A percentile compares a stretch with the other conserved stretches of the same genome.
Evolutionary conservation across 92 coral and sea anemone species (phyloP).

Genomic region (Palythoa grandis): DNA sequence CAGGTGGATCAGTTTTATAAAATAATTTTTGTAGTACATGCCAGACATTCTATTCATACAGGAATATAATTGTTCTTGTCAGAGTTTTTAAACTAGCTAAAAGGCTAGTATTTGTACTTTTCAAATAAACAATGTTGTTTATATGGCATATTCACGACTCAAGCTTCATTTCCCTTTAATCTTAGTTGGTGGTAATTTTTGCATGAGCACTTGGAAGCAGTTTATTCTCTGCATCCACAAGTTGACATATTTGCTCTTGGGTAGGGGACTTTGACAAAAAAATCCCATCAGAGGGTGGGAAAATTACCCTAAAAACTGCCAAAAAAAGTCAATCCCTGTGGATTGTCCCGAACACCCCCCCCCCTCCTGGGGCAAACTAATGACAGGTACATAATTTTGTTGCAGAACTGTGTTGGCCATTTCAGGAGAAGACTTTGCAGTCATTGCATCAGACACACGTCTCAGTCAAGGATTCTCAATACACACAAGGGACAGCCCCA

Average conservation of each 20-base stretch:
- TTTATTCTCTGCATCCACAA: not conserved
- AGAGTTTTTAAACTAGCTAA: too few species aligned
- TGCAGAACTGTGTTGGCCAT: conserved; percentile 90
- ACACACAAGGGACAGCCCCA: conserved; percentile 92
- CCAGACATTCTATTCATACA: not conserved
- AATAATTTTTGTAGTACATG: not conserved
- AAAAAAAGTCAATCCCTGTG: not conserved
- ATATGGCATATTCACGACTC: too few species aligned
- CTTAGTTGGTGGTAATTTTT: too few species aligned
- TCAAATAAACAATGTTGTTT: not conserved
- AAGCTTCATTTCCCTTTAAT: too few species aligned
- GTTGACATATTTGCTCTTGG: not conserved
- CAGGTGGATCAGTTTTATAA: not conserved
- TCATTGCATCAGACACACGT: conserved; percentile 95
- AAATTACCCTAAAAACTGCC: not conserved
- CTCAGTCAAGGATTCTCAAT: conserved; percentile 98
- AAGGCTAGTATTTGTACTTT: not conserved
- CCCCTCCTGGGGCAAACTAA: not conserved
- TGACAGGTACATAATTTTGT: not conserved
- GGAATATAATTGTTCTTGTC: conserved; percentile 2
- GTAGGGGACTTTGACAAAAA: not conserved
- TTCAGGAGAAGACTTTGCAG: conserved; percentile 96
- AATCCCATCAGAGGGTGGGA: not conserved
- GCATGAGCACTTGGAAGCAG: too few species aligned
- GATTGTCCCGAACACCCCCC: not conserved